A percentile compares a stretch with the other conserved stretches of the same genome.
Conservation (phyloP, 2,113 vertebrate genomes). For the Noturus placidus region DNA sequence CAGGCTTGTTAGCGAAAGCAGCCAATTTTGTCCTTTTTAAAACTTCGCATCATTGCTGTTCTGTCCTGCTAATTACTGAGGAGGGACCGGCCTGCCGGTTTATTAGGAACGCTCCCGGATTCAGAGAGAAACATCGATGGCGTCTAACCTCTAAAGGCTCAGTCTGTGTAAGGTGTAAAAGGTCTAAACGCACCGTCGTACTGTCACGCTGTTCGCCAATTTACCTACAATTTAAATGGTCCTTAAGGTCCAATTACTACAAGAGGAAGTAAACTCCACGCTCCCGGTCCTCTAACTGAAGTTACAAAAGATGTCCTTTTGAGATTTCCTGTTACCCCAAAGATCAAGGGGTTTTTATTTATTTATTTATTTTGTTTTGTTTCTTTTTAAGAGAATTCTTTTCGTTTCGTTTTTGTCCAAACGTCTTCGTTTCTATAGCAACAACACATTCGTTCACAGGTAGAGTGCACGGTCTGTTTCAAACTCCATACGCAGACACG, state of each 20-base stretch:
- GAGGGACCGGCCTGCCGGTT: constrained; percentile 38
- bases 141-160: background rate
- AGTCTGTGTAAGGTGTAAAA: background rate
- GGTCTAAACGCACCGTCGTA: background rate
- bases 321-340: background rate
- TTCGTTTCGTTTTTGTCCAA: background rate
- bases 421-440: background rate
- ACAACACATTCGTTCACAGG: background rate
- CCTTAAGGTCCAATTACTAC: constrained; percentile 21
- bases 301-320: background rate
- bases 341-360: background rate
- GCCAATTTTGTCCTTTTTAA: constrained; percentile 66
- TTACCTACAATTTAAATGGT: constrained; percentile 23
- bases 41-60: constrained; percentile 52
- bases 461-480: background rate
- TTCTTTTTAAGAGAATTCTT: background rate
- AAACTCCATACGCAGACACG: background rate
- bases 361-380: background rate
- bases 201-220: background rate
- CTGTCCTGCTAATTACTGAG: constrained; percentile 51
- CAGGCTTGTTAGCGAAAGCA: constrained; percentile 60
- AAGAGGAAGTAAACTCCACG: background rate
- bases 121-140: background rate
- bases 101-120: background rate
- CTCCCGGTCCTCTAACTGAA: background rate